These are phyloP conservation scores for Mobula birostris DNA, from an alignment of 2,113 vertebrate genomes.

Conservation along the genomic window DNA sequence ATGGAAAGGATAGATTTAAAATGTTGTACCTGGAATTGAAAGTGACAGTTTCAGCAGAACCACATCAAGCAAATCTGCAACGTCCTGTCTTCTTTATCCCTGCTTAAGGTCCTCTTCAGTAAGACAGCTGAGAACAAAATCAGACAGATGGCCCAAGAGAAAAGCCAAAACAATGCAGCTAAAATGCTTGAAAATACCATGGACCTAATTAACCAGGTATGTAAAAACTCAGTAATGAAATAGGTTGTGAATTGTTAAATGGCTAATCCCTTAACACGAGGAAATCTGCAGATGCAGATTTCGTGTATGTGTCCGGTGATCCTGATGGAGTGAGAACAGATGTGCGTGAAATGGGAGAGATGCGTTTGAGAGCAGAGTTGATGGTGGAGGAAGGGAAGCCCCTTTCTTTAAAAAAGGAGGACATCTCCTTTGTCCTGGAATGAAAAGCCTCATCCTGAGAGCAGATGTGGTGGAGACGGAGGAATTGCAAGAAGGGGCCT, in stretches of 20 bases:
- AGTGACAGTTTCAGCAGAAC: neutral
- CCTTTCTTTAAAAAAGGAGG: no score
- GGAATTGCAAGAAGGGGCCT: no score
- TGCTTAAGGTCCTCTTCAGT: conserved; percentile 79
- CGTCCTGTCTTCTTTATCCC: neutral
- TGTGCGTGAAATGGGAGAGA: no score
- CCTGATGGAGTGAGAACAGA: no score
- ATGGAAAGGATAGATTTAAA: neutral
- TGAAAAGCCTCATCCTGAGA: no score
- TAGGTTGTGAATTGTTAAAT: neutral
- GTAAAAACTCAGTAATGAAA: neutral
- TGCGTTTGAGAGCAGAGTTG: no score
- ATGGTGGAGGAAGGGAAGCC: no score
- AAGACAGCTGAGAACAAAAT: conserved; percentile 74
- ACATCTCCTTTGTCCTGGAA: no score
- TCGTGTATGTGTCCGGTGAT: no score
- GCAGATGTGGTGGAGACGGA: no score
- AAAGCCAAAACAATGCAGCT: conserved; percentile 61
- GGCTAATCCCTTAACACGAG: neutral
- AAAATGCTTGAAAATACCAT: conserved; percentile 69
- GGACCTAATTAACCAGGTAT: conserved; percentile 88
- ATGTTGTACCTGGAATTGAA: neutral
- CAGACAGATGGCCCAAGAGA: conserved; percentile 58
- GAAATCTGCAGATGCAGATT: no score
- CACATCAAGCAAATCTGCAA: neutral